Conservation (phyloP, 2,797 vertebrate species). For the Rhabdophis nuchalis region DNA sequence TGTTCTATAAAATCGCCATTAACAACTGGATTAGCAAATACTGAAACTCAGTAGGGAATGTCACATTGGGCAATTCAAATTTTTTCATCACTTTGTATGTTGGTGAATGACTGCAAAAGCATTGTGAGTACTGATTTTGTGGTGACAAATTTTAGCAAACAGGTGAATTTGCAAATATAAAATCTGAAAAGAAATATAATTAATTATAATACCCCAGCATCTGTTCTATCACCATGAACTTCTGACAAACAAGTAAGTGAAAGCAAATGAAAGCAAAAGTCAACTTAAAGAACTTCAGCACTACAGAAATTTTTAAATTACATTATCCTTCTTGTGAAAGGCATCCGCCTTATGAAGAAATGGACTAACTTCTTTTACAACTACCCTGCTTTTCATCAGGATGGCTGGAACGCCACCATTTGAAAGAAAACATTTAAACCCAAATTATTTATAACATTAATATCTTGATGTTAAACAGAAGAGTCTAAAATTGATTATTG, state of each 20-base stretch:
- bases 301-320: slow-evolving; percentile 6
- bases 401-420: neutral
- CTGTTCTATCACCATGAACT: neutral
- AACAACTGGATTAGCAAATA: neutral
- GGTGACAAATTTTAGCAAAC: neutral
- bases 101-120: neutral
- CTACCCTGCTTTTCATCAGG: slow-evolving; percentile 21
- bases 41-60: neutral
- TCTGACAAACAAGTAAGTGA: neutral
- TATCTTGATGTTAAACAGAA: slow-evolving; percentile 30
- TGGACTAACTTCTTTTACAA: slow-evolving; percentile 40
- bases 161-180: neutral
- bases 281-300: neutral
- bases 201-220: neutral
- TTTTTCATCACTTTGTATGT: neutral
- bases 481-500: slow-evolving; percentile 20
- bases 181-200: neutral
- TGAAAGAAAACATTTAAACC: neutral
- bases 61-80: neutral
- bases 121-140: neutral
- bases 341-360: slow-evolving; percentile 17
- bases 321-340: slow-evolving; percentile 27
- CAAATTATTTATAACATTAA: slow-evolving; percentile 32
- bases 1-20: neutral
- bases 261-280: neutral